phyloP scores from a whole-genome alignment of 2,888 invertebrate genomes.

The Creontiades dilutus region DNA sequence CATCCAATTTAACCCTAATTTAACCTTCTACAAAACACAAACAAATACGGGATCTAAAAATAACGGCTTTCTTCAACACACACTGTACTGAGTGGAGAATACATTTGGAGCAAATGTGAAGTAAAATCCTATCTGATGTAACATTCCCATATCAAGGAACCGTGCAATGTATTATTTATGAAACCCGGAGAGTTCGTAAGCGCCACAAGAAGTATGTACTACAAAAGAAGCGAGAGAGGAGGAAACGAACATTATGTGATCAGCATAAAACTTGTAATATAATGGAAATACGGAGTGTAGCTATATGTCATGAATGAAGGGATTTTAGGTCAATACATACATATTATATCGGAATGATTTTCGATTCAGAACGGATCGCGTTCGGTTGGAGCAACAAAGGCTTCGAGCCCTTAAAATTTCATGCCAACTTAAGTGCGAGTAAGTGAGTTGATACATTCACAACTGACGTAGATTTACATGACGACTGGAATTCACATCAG shows the following conservation, averaged over 20 bases:
- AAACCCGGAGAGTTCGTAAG: slow-evolving; percentile 9
- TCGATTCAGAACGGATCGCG: neutral
- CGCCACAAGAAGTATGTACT: neutral
- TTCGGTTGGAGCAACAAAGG: neutral
- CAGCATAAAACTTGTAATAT: slow-evolving; percentile 35
- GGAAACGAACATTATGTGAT: slow-evolving; percentile 40
- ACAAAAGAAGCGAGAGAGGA: slow-evolving; percentile 16
- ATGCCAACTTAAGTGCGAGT: neutral
- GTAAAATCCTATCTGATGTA: neutral
- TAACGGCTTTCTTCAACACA: neutral
- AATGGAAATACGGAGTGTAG: neutral
- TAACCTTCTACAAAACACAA: no score
- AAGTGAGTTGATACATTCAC: neutral
- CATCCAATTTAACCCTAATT: no score
- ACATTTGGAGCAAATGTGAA: neutral
- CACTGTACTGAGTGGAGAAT: neutral
- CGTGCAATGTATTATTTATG: slow-evolving; percentile 16
- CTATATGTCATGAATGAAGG: neutral
- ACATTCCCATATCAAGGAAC: neutral
- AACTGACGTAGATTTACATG: neutral
- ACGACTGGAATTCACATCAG: neutral
- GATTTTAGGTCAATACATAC: slow-evolving; percentile 32
- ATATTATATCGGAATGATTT: slow-evolving; percentile 22
- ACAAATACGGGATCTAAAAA: no score
- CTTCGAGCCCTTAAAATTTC: neutral